phyloP scores from a whole-genome alignment of 2,113 vertebrate species.

The Probosciger aterrimus region DNA sequence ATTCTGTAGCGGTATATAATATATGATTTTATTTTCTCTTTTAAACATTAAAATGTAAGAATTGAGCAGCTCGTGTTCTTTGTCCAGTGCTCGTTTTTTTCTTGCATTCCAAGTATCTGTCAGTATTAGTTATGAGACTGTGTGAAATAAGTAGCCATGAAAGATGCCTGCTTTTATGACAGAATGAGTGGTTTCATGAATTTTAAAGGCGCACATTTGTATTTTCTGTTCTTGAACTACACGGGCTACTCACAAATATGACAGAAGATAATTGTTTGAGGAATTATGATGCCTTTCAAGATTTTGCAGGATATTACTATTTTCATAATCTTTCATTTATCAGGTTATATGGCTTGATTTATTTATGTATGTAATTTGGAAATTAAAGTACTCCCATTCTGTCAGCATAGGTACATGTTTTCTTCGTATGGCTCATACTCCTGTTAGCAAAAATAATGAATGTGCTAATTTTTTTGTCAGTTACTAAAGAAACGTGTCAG shows the following conservation, averaged over 20 bases:
- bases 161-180: constrained; percentile 58
- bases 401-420: constrained; percentile 43
- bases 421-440: not conserved
- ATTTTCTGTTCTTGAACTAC: constrained; percentile 55
- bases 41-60: constrained; percentile 32
- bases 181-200: constrained; percentile 52
- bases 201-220: constrained; percentile 60
- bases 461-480: constrained; percentile 33
- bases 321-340: constrained; percentile 62
- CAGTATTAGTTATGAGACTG: constrained; percentile 64
- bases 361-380: constrained; percentile 56
- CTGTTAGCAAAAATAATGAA: constrained; percentile 13
- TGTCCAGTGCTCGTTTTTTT: constrained; percentile 4
- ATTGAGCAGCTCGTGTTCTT: constrained; percentile 42
- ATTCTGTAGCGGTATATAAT: constrained; percentile 38
- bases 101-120: constrained; percentile 58
- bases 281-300: constrained; percentile 60
- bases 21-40: constrained; percentile 49
- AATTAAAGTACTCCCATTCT: constrained; percentile 37
- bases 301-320: constrained; percentile 54
- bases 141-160: constrained; percentile 63
- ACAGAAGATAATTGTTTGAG: constrained; percentile 62
- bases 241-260: constrained; percentile 47
- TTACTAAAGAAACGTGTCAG: not conserved
- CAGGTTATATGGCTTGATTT: constrained; percentile 34